Conservation (phyloP, 2,797 vertebrate species). For the Sphenopsis melanotis region DNA sequence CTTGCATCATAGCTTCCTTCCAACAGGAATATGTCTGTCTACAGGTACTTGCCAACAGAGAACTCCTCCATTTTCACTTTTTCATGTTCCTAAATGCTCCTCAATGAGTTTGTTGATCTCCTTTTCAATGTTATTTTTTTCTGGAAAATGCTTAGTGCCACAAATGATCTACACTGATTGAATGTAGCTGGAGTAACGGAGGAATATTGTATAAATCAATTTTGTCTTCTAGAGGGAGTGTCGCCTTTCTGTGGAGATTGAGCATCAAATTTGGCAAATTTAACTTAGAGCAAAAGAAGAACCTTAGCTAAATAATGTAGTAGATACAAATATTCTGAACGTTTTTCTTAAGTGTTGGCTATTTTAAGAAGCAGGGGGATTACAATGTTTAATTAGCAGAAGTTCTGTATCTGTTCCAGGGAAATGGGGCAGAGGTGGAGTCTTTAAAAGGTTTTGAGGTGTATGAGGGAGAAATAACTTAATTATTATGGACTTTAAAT, state of each 20-base stretch:
- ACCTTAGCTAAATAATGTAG: neutral
- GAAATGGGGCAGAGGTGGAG: neutral
- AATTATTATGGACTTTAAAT: conserved; percentile 11
- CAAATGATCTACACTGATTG: neutral
- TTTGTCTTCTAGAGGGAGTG: conserved; percentile 12
- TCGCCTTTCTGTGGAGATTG: neutral
- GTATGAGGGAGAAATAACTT: conserved; percentile 12
- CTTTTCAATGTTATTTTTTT: neutral
- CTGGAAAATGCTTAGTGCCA: neutral
- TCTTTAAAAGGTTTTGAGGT: neutral
- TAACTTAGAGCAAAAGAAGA: conserved; percentile 25
- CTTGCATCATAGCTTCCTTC: neutral
- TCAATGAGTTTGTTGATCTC: neutral
- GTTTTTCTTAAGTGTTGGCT: neutral
- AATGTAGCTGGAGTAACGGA: neutral
- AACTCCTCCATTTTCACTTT: neutral
- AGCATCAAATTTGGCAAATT: conserved; percentile 13
- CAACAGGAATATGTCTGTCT: neutral
- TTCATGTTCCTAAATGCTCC: neutral
- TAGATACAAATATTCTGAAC: neutral
- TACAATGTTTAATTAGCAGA: neutral
- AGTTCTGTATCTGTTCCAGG: neutral
- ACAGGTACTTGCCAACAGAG: neutral
- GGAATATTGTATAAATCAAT: neutral
- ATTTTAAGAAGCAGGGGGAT: neutral